Evolutionary conservation across 2,888 invertebrate species (phyloP), one percentile per base, ranked within the genome.

Genomic region (Rhagophthalmus giganteus): DNA sequence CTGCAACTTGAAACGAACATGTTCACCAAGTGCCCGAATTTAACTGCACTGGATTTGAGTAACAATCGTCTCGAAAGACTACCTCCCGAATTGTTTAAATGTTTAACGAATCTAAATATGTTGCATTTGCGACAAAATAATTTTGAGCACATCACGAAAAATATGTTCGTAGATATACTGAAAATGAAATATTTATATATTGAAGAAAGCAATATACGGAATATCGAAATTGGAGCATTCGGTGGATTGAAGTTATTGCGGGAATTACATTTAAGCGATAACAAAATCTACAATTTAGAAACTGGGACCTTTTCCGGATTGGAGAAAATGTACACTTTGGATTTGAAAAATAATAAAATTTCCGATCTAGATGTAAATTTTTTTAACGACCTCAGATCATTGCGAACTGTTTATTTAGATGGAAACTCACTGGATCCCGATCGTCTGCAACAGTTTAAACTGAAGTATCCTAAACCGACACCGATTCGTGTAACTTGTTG

Each of bases 331-430:
- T 37, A 37, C 11, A 15, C 7, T 0, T 3, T 52, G 2, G 24
- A 35, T 14, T 37, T 52, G 12, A 11, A 3, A n/a, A 52, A 52
- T 9, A 52, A 52, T 20, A 31, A 34, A 11, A 30, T 52, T 4
- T 16, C 11, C 5, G 25, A 41, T 2, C 14, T 52, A n/a, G 25
- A 26, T 16, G 15, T 34, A 2, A 13, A 46, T 12, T 16, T 28
- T 1, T 52, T 52, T 10, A 24, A 35, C 16, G 15, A 40, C 15
- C 9, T 45, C 4, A 24, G 33, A 12, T 14, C 32, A 7, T 40
- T 52, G 11, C 31, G 10, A 20, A 15, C 11, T 31, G 30, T 52
- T 5, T 1, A 5, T 10, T 13, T 52, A 12, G 46, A 46, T 11
- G 41, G 46, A 9, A 52, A 52, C 41, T 25, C 15, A 9, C 9